Evolutionary conservation across 2,797 vertebrate species (phyloP).

Genomic region (Lophotriccus pileatus): DNA sequence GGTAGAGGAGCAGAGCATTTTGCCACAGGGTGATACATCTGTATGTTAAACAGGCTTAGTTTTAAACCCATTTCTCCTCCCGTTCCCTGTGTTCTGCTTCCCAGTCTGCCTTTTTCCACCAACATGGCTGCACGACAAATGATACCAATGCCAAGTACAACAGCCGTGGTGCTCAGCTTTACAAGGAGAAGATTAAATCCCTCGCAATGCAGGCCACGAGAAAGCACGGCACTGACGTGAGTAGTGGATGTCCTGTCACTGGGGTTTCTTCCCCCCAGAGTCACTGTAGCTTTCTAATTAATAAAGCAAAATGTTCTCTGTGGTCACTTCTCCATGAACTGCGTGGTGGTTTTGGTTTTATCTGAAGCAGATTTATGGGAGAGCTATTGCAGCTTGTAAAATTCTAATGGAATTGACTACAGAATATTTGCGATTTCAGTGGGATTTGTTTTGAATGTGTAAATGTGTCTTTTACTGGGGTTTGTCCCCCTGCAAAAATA

Average conservation of each 20-base stretch:
- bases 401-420: neutral
- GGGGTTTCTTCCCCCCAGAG: neutral
- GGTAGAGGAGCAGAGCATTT: neutral
- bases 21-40: neutral
- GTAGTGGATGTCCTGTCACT: neutral
- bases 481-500: neutral
- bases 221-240: conserved; percentile 89
- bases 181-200: conserved; percentile 87
- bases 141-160: conserved; percentile 93
- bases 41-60: neutral
- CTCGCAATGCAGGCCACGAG: conserved; percentile 87
- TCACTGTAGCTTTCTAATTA: neutral
- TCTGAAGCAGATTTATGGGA: neutral
- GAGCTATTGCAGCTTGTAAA: neutral
- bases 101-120: conserved; percentile 88
- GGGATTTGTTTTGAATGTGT: neutral
- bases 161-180: conserved; percentile 88
- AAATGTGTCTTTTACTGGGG: fast-evolving
- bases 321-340: neutral
- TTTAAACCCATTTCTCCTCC: neutral
- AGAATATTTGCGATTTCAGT: neutral
- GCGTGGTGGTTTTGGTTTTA: neutral
- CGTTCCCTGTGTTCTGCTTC: neutral
- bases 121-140: conserved; percentile 83
- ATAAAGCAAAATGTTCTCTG: fast-evolving